These are phyloP conservation scores for Paracentrotus lividus DNA, from an alignment of 53 echinoderm and acorn worm species.

Conservation along the genomic window DNA sequence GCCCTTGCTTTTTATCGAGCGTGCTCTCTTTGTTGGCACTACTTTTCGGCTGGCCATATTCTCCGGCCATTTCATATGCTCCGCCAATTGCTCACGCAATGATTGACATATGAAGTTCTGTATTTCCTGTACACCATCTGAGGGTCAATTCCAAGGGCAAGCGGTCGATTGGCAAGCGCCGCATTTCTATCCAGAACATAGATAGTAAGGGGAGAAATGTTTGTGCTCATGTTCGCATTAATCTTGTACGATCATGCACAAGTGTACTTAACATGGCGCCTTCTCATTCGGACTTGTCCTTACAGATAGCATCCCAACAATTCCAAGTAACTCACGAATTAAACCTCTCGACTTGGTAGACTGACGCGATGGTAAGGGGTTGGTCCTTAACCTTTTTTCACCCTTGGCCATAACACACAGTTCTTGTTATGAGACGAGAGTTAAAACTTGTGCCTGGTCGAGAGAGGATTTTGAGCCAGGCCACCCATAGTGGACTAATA, in stretches of 20 bases:
- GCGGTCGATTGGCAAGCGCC: slow-evolving; percentile 67
- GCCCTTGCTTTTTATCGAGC: neutral
- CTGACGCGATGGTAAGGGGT: slow-evolving; percentile 71
- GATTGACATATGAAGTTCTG: slow-evolving; percentile 64
- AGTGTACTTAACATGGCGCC: neutral
- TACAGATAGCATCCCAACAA: slow-evolving; percentile 30
- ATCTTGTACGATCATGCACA: slow-evolving; percentile 37
- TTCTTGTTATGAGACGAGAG: slow-evolving; percentile 59
- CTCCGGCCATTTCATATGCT: neutral
- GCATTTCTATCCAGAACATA: slow-evolving; percentile 62
- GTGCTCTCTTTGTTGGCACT: neutral
- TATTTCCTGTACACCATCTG: neutral
- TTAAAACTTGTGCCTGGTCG: slow-evolving; percentile 72
- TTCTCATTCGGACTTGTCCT: slow-evolving; percentile 42
- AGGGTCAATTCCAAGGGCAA: neutral
- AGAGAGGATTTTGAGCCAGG: slow-evolving; percentile 68
- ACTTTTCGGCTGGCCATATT: neutral
- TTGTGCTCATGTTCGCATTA: neutral
- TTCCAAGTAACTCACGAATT: slow-evolving; percentile 10
- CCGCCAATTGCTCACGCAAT: slow-evolving; percentile 32
- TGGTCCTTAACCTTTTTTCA: slow-evolving; percentile 47
- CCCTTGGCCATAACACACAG: slow-evolving; percentile 43
- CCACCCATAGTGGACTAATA: slow-evolving; percentile 76
- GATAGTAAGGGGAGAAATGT: neutral
- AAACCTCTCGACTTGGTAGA: slow-evolving; percentile 37